Conservation (phyloP, 2,797 vertebrate species). For the Anolis apletophallus region DNA sequence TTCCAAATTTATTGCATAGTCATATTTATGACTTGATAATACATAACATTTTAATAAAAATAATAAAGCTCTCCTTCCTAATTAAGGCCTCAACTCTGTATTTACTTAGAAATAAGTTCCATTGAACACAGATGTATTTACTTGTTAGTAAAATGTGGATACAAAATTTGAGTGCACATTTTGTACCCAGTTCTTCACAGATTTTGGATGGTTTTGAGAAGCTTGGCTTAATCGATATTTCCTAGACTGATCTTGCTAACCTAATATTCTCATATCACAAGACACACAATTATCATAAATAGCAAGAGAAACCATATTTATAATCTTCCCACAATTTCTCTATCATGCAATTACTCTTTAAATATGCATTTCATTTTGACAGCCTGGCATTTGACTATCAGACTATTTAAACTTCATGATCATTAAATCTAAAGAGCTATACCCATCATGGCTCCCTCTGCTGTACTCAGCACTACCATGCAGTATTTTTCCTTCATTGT, state of each 20-base stretch:
- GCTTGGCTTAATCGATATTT: not conserved
- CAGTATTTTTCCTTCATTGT: not conserved
- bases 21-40: not conserved
- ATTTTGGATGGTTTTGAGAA: not conserved
- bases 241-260: not conserved
- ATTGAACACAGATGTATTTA: not conserved
- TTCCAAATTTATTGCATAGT: not conserved
- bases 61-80: not conserved
- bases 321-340: not conserved
- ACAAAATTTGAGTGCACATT: not conserved
- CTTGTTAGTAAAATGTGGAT: not conserved
- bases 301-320: not conserved
- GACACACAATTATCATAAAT: not conserved
- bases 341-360: not conserved
- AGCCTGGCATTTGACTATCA: not conserved
- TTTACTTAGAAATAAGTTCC: no score
- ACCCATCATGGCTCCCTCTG: not conserved
- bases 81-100: not conserved
- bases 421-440: not conserved
- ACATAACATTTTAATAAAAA: not conserved
- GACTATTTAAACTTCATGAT: not conserved
- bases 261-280: not conserved
- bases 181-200: not conserved
- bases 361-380: not conserved
- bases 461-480: not conserved